Conservation (phyloP, 2,888 invertebrate species). For the Abrostola triplasia region DNA sequence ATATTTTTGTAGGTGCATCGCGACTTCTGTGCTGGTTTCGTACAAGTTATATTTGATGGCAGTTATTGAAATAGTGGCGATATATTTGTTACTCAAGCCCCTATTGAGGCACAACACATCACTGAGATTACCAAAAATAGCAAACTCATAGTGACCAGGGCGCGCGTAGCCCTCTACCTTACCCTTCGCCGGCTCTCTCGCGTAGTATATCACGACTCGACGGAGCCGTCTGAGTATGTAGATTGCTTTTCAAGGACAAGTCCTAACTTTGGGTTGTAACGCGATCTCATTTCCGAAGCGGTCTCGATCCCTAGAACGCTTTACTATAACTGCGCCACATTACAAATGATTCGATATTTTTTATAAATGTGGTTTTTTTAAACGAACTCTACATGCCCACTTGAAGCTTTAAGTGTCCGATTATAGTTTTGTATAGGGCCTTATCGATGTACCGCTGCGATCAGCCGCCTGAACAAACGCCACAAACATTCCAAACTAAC, state of each 20-base stretch:
- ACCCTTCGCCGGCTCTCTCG: slow-evolving; percentile 41
- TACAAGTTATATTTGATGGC: slow-evolving; percentile 53
- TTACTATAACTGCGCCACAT: slow-evolving; percentile 46
- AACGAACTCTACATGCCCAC: slow-evolving; percentile 35
- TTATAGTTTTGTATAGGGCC: slow-evolving; percentile 59
- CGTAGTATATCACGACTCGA: slow-evolving; percentile 25
- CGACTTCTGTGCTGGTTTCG: slow-evolving; percentile 47
- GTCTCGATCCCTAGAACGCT: slow-evolving; percentile 42
- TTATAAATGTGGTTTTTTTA: slow-evolving; percentile 38
- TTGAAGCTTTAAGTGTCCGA: slow-evolving; percentile 64
- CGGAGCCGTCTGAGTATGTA: slow-evolving; percentile 32
- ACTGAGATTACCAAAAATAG: slow-evolving; percentile 43
- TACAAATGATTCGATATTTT: slow-evolving; percentile 51
- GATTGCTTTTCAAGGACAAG: slow-evolving; percentile 35
- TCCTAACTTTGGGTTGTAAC: slow-evolving; percentile 59
- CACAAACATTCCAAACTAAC: slow-evolving; percentile 80
- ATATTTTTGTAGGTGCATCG: slow-evolving; percentile 57
- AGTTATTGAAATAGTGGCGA: slow-evolving; percentile 50
- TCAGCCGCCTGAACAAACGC: slow-evolving; percentile 74
- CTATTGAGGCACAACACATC: slow-evolving; percentile 49
- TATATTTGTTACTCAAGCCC: slow-evolving; percentile 45
- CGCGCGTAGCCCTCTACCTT: slow-evolving; percentile 14
- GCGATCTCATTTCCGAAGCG: slow-evolving; percentile 68
- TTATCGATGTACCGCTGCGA: slow-evolving; percentile 58
- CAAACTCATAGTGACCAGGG: slow-evolving; percentile 26